These are phyloP conservation scores for Patagioenas fasciata DNA, from an alignment of 2,113 vertebrate species.

Conservation along the genomic window DNA sequence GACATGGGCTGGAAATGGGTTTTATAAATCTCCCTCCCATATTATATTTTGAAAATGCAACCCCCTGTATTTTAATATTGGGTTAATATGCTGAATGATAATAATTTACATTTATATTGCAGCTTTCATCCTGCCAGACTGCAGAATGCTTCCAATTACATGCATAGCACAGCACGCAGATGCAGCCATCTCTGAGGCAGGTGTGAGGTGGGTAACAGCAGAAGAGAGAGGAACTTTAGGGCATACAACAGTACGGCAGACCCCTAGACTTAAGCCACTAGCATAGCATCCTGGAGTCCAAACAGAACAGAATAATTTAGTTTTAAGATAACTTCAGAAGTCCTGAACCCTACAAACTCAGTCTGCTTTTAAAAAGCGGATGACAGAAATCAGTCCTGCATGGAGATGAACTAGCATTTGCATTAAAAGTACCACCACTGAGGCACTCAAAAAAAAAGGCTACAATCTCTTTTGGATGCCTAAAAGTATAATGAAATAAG, in stretches of 20 bases:
- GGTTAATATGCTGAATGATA: constrained; percentile 11
- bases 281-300: background rate
- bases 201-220: background rate
- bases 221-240: background rate
- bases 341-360: background rate
- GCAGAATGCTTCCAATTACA: background rate
- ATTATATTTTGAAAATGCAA: background rate
- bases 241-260: background rate
- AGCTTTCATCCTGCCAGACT: background rate
- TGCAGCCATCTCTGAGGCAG: background rate
- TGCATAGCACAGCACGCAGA: background rate
- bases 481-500: background rate
- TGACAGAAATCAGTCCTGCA: background rate
- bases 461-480: background rate
- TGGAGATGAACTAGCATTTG: background rate
- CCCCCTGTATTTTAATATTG: background rate
- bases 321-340: background rate
- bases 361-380: background rate
- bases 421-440: background rate
- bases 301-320: background rate
- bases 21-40: background rate
- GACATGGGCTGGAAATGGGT: background rate
- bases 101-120: constrained; percentile 29
- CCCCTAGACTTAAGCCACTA: background rate
- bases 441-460: background rate